A percentile compares a stretch with the other conserved stretches of the same genome.
These are phyloP conservation scores for Pelvicachromis taeniatus DNA, from an alignment of 2,113 vertebrate species.

Conservation along the genomic window DNA sequence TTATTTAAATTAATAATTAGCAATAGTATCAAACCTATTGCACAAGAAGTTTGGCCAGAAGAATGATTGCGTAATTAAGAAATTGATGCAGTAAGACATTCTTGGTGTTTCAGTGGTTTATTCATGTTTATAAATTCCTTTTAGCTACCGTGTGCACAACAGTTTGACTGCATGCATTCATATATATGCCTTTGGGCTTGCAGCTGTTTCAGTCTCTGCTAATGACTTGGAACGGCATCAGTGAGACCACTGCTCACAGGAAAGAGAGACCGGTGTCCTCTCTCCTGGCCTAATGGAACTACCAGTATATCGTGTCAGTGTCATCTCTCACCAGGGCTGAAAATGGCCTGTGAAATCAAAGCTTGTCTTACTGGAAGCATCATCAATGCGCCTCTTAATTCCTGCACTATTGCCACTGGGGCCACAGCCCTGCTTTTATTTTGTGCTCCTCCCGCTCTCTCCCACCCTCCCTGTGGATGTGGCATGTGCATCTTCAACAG, in stretches of 20 bases:
- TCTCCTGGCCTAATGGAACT: conserved; percentile 76
- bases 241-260: conserved; percentile 10
- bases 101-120: not conserved
- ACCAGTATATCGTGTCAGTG: conserved; percentile 54
- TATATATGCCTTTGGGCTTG: not conserved
- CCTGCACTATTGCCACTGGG: conserved; percentile 30
- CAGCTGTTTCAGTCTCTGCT: conserved; percentile 18
- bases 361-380: conserved; percentile 69
- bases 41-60: not conserved
- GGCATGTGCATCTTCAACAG: conserved; percentile 49
- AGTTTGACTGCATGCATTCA: not conserved
- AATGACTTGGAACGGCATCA: conserved; percentile 11
- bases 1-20: not conserved
- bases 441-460: not conserved
- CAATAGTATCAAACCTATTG: not conserved
- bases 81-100: not conserved
- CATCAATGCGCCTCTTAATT: conserved; percentile 67
- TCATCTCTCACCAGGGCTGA: conserved; percentile 61
- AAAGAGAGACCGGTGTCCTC: conserved; percentile 63
- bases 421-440: conserved; percentile 13
- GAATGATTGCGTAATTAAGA: not conserved
- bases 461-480: conserved; percentile 10
- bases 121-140: not conserved
- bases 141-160: not conserved
- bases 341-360: conserved; percentile 72